Evolutionary conservation across 2,888 invertebrate genomes (phyloP), one percentile per base, ranked within the genome.

Genomic region (Lucinisca nassula): DNA sequence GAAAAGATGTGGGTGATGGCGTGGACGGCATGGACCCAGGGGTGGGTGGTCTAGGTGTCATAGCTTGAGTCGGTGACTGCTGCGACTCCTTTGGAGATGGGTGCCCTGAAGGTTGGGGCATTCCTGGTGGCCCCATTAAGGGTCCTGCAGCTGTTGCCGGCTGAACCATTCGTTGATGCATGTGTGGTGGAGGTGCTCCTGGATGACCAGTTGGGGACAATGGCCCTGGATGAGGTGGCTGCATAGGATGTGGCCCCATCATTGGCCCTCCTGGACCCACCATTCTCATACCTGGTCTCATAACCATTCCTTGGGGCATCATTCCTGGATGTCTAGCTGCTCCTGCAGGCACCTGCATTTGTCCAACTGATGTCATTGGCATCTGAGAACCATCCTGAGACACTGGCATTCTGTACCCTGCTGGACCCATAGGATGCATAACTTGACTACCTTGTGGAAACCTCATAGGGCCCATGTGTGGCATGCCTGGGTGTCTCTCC

Each of bases 71-170:
- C 14, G 88, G 90, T 38, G 90, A 88, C 4, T 73, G 72, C 4
- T 73, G 72, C 37, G 88, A 38, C 58, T 88, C 88, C 27, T 76
- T 45, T 10, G 74, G 37, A 14, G 82, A 67, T 32, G 55, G 40
- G 37, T 75, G 61, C 17, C 27, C 78, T 45, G 81, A 51, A 27
- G 85, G 61, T 24, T 72, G 32, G 40, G 37, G 85, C 75, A 85
- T 75, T 35, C 90, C 92, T 30, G 89, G 85, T 40, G 87, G 89
- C 32, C 85, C 87, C 85, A 88, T 87, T 77, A 88, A 81, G n/a
- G 61, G 61, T 27, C 82, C 82, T 30, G 87, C 74, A 6, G 90
- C 76, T 75, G 85, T 55, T 21, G 88, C 27, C 35, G 81, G 75
- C 82, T 79, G 84, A 77, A 84, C 74, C 83, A 85, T 79, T 14